Conservation (phyloP, 1,140 invertebrate genomes). For the Zophobas morio region DNA sequence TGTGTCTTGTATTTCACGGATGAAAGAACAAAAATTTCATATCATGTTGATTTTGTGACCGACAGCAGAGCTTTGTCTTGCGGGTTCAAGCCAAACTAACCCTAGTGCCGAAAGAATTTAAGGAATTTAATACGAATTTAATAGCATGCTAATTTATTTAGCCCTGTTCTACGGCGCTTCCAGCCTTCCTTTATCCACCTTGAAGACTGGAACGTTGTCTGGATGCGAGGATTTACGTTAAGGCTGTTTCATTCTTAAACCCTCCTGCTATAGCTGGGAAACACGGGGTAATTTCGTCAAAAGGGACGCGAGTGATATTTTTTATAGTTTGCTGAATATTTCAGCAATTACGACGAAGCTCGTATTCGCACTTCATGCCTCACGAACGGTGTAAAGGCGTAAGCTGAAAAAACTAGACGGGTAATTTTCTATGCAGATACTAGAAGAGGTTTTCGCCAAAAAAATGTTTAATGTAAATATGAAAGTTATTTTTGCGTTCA, state of each 20-base stretch:
- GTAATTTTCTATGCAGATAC: too few relatives aligned
- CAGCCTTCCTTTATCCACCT: conserved; percentile 18
- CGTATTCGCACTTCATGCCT: neutral
- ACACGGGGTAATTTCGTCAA: conserved; percentile 14
- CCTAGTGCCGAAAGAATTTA: conserved; percentile 48
- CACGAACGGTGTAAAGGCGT: too few relatives aligned
- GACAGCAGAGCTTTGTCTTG: conserved; percentile 55
- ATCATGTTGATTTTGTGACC: conserved; percentile 60
- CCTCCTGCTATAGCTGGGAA: conserved; percentile 3
- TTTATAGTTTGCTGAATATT: conserved; percentile 12
- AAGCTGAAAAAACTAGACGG: neutral
- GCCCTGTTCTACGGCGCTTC: conserved; percentile 19
- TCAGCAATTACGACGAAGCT: neutral
- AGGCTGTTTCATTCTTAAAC: conserved; percentile 19
- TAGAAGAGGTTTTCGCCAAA: too few relatives aligned
- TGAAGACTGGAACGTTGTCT: neutral
- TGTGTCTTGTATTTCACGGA: conserved; percentile 58
- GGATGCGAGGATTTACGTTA: conserved; percentile 31
- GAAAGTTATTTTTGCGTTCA: too few relatives aligned
- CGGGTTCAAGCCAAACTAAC: conserved; percentile 51
- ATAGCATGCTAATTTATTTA: conserved; percentile 54
- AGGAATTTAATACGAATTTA: conserved; percentile 52
- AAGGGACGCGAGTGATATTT: conserved; percentile 8
- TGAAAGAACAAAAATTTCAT: conserved; percentile 60
- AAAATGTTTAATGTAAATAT: too few relatives aligned